phyloP scores from a whole-genome alignment of 30 jellyfish, hydroid and myxozoan species.

The Hydractinia symbiolongicarpus region DNA sequence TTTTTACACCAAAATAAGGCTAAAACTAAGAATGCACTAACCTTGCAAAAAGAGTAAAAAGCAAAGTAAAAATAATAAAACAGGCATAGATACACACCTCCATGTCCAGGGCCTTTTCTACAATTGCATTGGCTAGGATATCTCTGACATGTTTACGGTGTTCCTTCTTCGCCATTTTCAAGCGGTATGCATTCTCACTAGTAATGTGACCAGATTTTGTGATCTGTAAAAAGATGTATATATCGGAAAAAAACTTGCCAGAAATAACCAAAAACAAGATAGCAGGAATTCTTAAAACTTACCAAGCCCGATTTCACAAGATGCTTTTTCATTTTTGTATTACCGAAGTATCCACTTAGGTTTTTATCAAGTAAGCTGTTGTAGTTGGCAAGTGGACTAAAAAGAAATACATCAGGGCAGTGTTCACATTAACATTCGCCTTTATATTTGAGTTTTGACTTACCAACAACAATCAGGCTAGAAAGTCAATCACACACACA shows the following conservation, averaged over 20 bases:
- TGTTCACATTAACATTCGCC: too few relatives aligned
- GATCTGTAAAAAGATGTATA: conserved; percentile 23
- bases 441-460: too few relatives aligned
- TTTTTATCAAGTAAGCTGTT: conserved; percentile 80
- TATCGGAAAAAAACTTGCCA: not conserved
- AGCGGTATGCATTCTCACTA: conserved; percentile 52
- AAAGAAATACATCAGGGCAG: not conserved
- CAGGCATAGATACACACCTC: conserved; percentile 43
- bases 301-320: conserved; percentile 77
- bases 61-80: not conserved
- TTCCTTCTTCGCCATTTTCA: conserved; percentile 86
- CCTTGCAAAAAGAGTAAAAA: not conserved
- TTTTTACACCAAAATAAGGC: too few relatives aligned
- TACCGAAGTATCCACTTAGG: conserved; percentile 77
- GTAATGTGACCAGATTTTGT: conserved; percentile 64
- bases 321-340: conserved; percentile 65
- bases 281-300: not conserved
- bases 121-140: conserved; percentile 86
- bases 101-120: conserved; percentile 74
- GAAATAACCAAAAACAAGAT: not conserved
- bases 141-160: conserved; percentile 77
- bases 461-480: too few relatives aligned
- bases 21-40: not conserved
- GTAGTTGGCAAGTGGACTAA: conserved; percentile 63
- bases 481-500: too few relatives aligned